Percentiles rank a stretch among this genome's conserved stretches.
Evolutionary conservation across 1,140 invertebrate species (phyloP).

Genomic region (Proales similis): DNA sequence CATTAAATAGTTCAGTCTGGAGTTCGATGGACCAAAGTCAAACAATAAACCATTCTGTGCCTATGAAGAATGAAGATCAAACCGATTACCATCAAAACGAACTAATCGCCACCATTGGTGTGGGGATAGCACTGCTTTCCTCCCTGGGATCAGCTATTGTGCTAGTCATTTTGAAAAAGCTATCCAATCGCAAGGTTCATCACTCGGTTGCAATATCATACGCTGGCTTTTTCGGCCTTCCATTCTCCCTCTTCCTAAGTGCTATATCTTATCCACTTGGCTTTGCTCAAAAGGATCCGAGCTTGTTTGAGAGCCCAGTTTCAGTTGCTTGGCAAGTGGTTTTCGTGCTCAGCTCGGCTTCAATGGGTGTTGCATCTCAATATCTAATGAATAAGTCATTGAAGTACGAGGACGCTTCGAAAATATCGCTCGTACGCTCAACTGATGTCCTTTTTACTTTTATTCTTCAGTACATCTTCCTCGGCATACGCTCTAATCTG

Average conservation of each 20-base stretch:
- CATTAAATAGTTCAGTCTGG: conserved; percentile 5
- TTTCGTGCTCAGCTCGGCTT: conserved; percentile 15
- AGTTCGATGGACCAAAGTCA: no score
- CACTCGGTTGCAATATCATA: conserved; percentile 23
- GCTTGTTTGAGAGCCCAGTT: neutral
- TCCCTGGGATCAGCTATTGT: conserved; percentile 18
- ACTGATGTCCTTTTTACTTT: conserved; percentile 27
- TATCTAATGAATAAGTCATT: conserved; percentile 27
- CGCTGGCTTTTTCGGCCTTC: conserved; percentile 27
- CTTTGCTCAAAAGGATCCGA: neutral
- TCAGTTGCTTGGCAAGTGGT: conserved; percentile 10
- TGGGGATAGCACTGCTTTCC: neutral
- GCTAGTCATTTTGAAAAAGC: conserved; percentile 22
- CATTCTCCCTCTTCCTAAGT: conserved; percentile 1
- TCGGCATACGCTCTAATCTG: conserved; percentile 19
- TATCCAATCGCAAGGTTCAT: conserved; percentile 27
- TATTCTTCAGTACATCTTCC: conserved; percentile 15
- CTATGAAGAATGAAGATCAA: no score
- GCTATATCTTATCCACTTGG: neutral
- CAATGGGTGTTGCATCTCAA: conserved; percentile 12
- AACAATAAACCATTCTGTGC: no score
- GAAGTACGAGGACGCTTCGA: conserved; percentile 28
- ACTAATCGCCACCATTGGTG: neutral
- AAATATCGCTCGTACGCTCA: conserved; percentile 7
- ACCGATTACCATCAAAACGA: neutral